phyloP scores from a whole-genome alignment of 1,140 invertebrate species.

The Agrypnia vestita region DNA sequence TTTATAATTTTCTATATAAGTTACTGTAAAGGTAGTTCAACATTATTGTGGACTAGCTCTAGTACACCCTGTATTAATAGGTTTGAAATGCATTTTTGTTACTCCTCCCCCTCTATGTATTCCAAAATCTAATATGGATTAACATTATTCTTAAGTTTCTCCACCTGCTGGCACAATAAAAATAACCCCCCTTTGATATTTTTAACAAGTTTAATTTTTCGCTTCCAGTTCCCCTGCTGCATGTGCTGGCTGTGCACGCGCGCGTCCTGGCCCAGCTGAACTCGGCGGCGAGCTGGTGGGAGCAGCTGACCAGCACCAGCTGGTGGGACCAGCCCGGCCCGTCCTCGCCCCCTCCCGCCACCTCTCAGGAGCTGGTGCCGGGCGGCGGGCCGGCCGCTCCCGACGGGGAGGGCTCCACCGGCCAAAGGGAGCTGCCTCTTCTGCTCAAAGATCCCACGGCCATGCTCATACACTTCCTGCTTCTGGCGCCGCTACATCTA shows the following conservation, averaged over 20 bases:
- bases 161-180: no score
- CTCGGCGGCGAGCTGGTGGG: constrained; percentile 78
- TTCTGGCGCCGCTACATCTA: constrained; percentile 87
- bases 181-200: no score
- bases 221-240: constrained; percentile 85
- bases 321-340: constrained; percentile 62
- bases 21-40: no score
- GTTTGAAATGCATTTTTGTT: background rate
- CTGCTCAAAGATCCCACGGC: constrained; percentile 88
- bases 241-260: constrained; percentile 90
- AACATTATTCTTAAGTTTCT: no score
- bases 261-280: constrained; percentile 79
- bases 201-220: constrained; percentile 46
- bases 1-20: no score
- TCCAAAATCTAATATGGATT: no score
- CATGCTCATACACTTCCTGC: constrained; percentile 88
- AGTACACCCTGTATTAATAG: no score
- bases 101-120: background rate
- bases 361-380: constrained; percentile 59
- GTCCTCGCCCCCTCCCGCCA: background rate
- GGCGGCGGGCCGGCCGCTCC: constrained; percentile 62
- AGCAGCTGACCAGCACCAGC: constrained; percentile 74
- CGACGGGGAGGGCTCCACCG: constrained; percentile 68
- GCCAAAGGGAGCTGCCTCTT: constrained; percentile 83
- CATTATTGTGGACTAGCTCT: no score